These are phyloP conservation scores for Stomatorhinus ivindoensis DNA, from an alignment of 2,113 vertebrate genomes.

Conservation along the genomic window DNA sequence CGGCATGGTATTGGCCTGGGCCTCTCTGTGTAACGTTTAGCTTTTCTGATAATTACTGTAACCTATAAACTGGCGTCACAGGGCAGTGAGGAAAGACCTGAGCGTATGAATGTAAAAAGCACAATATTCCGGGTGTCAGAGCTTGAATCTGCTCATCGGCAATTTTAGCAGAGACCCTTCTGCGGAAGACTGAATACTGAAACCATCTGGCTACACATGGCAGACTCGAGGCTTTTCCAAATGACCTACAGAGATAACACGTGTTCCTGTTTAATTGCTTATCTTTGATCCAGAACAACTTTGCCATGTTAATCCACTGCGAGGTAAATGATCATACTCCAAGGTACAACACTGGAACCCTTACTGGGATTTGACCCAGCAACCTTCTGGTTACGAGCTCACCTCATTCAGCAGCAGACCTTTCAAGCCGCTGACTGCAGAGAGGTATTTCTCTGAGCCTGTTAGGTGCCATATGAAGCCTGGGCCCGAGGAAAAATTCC, in stretches of 20 bases:
- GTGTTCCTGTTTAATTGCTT: not conserved
- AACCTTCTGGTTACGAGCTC: not conserved
- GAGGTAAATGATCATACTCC: not conserved
- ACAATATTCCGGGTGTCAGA: constrained; percentile 36
- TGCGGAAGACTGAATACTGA: not conserved
- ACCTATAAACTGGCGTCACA: not conserved
- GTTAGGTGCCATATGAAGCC: not conserved
- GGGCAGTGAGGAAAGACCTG: not conserved
- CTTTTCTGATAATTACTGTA: not conserved
- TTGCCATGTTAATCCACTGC: not conserved
- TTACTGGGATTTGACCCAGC: not conserved
- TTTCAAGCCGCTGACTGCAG: not conserved
- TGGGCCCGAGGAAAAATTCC: not conserved
- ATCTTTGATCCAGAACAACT: not conserved
- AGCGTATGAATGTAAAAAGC: not conserved
- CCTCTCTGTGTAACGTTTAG: not conserved
- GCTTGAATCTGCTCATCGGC: constrained; percentile 44
- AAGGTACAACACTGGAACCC: not conserved
- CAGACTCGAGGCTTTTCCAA: not conserved
- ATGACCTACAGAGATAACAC: not conserved
- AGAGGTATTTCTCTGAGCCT: not conserved
- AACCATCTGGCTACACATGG: not conserved
- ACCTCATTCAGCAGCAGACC: not conserved
- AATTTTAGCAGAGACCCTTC: constrained; percentile 25
- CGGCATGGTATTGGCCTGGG: not conserved